Evolutionary conservation across 1,140 invertebrate genomes (phyloP), one percentile per base, ranked within the genome.

Genomic region (Euglossa dilemma): DNA sequence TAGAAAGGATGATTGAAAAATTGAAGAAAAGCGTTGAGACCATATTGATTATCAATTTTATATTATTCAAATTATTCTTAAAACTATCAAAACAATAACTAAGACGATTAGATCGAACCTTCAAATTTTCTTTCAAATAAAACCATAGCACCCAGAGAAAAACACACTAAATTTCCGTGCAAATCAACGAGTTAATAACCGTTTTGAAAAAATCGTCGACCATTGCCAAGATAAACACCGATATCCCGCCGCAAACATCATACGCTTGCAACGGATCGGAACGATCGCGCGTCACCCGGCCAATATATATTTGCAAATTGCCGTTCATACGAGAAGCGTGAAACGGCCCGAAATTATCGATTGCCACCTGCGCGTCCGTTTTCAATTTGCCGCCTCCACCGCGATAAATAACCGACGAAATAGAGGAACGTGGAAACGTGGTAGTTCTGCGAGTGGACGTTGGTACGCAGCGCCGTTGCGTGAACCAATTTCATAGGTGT

Each of bases 271-370:
- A 18, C 20, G 59, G 8, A 71, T 71, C 56, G 50, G 11, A 20
- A 14, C 57, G 25, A 59, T 69, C n/a, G 14, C 16, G 57, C 43
- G 23, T n/a, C n/a, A 9, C 12, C 23, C n/a, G 45, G n/a, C 20
- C 61, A 18, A 50, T 64, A 66, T 76, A 56, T 59, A 71, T 79
- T 70, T 70, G n/a, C n/a, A 50, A 79, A 79, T 79, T 50, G 66
- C 23, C 47, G 28, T 64, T 79, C 64, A 50, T 70, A 28, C 20
- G 73, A 57, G 76, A 54, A 25, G 28, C 63, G 76, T 57, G 66
- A 79, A 79, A 61, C 28, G 36, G 63, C n/a, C 25, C 45, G 64
- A 79, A 70, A 79, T 79, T 70, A 79, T 79, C 54, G 77, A 70
- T 70, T 23, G 66, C 23, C 77, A 36, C 56, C 36, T 50, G 70